phyloP scores from a whole-genome alignment of 2,888 invertebrate species.

The Eilema caniola region DNA sequence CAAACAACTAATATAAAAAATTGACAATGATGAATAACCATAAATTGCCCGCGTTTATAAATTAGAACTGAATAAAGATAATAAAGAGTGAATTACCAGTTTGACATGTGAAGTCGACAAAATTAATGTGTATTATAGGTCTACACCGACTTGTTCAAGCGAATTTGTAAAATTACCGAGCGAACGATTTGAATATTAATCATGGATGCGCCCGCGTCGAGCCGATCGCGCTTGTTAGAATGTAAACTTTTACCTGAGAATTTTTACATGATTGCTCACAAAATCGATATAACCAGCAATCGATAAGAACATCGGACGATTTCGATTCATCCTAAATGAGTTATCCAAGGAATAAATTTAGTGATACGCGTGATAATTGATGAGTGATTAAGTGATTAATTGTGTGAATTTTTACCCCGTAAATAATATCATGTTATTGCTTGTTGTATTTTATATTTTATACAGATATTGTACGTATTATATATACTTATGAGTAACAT shows the following conservation, averaged over 20 bases:
- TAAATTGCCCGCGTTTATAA: slow-evolving; percentile 71
- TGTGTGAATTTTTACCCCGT: not conserved
- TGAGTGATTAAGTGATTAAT: not conserved
- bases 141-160: slow-evolving; percentile 76
- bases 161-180: slow-evolving; percentile 84
- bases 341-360: not conserved
- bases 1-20: slow-evolving; percentile 30
- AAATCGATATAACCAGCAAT: slow-evolving; percentile 27
- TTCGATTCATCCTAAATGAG: not conserved
- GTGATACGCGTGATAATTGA: not conserved
- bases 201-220: slow-evolving; percentile 62
- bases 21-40: slow-evolving; percentile 53
- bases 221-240: slow-evolving; percentile 60
- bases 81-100: slow-evolving; percentile 79
- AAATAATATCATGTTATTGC: no score
- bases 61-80: slow-evolving; percentile 83
- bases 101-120: slow-evolving; percentile 81
- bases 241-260: slow-evolving; percentile 51
- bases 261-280: slow-evolving; percentile 34
- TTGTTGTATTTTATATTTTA: no score
- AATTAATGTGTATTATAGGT: slow-evolving; percentile 85
- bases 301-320: not conserved
- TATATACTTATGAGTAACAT: not conserved
- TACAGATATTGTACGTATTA: not conserved
- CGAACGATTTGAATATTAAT: slow-evolving; percentile 81